These are phyloP conservation scores for Percopsis omiscomaycus DNA, from an alignment of 2,797 vertebrate genomes.

Conservation along the genomic window DNA sequence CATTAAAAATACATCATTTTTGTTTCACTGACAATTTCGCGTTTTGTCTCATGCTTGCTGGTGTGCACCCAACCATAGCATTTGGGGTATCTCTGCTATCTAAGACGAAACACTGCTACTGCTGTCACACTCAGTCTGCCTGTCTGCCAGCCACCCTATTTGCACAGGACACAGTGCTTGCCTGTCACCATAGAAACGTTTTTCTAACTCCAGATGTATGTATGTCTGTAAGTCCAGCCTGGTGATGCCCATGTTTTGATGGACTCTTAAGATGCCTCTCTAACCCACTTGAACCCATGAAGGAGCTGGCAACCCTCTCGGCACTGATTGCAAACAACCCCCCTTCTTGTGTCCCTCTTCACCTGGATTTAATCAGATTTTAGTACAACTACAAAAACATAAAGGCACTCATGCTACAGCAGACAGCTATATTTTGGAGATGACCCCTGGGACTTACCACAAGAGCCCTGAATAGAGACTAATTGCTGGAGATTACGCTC, in stretches of 20 bases:
- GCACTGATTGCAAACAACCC: slow-evolving; percentile 65
- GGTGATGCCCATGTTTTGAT: slow-evolving; percentile 45
- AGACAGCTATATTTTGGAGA: slow-evolving; percentile 59
- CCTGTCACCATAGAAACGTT: slow-evolving; percentile 16
- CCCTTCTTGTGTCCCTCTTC: slow-evolving; percentile 8
- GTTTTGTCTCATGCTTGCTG: slow-evolving; percentile 1
- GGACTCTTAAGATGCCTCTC: slow-evolving; percentile 51
- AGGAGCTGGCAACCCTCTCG: slow-evolving; percentile 57
- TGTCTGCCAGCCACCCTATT: slow-evolving; percentile 1
- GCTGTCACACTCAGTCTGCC: neutral
- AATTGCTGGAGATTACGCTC: slow-evolving; percentile 57
- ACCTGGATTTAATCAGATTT: slow-evolving; percentile 66
- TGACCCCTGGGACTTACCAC: slow-evolving; percentile 44
- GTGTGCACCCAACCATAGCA: slow-evolving; percentile 17
- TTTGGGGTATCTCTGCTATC: slow-evolving; percentile 2
- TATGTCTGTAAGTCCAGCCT: slow-evolving; percentile 28
- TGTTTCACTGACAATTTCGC: too few species aligned
- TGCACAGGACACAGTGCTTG: slow-evolving; percentile 1
- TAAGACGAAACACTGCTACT: slow-evolving; percentile 6
- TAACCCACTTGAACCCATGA: slow-evolving; percentile 50
- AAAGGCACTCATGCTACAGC: slow-evolving; percentile 38
- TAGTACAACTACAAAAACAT: slow-evolving; percentile 49
- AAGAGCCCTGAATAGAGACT: slow-evolving; percentile 61
- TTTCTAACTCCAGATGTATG: slow-evolving; percentile 42
- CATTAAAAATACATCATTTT: neutral